Conservation (phyloP, 2,888 invertebrate genomes). For the Caenorhabditis doughertyi region DNA sequence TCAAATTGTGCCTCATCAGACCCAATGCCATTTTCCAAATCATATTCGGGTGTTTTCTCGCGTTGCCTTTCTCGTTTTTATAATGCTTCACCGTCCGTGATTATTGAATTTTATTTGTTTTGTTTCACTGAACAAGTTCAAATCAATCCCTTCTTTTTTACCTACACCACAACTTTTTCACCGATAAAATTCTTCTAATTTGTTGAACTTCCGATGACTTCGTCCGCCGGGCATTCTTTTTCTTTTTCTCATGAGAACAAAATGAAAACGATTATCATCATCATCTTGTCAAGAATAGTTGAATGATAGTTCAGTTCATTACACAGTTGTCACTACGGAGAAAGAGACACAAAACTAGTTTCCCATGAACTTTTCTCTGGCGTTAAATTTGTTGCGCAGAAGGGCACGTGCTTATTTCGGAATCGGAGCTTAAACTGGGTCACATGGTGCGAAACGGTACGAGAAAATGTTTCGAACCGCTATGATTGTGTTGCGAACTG, state of each 20-base stretch:
- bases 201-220: constrained; percentile 15
- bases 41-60: constrained; percentile 17
- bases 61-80: constrained; percentile 27
- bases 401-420: constrained; percentile 8
- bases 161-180: background rate
- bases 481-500: background rate
- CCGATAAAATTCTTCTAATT: constrained; percentile 19
- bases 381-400: background rate
- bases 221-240: background rate
- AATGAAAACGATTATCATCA: constrained; percentile 6
- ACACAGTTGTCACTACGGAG: constrained; percentile 27
- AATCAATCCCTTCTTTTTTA: constrained; percentile 6
- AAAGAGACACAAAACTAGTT: constrained; percentile 49
- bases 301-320: constrained; percentile 44
- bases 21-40: constrained; percentile 7
- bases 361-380: constrained; percentile 9
- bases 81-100: background rate
- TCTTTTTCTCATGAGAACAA: constrained; percentile 1
- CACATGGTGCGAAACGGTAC: background rate
- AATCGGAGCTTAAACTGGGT: constrained; percentile 8
- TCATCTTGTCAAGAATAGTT: background rate
- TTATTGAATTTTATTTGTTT: constrained; percentile 8
- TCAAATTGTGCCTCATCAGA: background rate
- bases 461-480: too few relatives aligned
- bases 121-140: background rate